These are phyloP conservation scores for Ptychoptera albimana DNA, from an alignment of 2,888 invertebrate species.

Conservation along the genomic window DNA sequence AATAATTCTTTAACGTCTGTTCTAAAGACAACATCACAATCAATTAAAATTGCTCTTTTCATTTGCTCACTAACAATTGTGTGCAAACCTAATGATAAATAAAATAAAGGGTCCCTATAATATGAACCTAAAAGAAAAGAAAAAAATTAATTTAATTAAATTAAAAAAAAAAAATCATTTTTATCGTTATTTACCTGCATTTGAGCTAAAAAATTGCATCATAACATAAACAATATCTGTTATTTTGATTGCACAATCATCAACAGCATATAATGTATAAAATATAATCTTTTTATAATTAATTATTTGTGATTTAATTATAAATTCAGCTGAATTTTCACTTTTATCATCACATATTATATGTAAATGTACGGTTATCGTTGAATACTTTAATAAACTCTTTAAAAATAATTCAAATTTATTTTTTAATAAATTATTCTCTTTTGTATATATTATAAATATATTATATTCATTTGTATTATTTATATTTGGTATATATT, in stretches of 20 bases:
- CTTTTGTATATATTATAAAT: conserved; percentile 27
- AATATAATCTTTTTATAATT: conserved; percentile 30
- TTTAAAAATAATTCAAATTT: conserved; percentile 27
- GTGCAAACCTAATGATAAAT: conserved; percentile 56
- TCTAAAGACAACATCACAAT: conserved; percentile 61
- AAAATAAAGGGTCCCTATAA: conserved; percentile 65
- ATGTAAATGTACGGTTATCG: conserved; percentile 38
- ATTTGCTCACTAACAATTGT: conserved; percentile 45
- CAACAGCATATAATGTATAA: conserved; percentile 43
- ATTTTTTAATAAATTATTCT: conserved; percentile 25
- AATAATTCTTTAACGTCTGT: conserved; percentile 49
- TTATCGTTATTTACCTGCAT: conserved; percentile 44
- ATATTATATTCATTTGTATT: conserved; percentile 22
- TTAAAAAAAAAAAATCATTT: neutral
- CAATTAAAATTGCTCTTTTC: conserved; percentile 49
- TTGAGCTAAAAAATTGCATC: conserved; percentile 54
- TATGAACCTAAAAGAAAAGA: conserved; percentile 39
- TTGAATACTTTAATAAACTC: conserved; percentile 24
- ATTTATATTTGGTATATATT: conserved; percentile 11
- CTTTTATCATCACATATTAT: conserved; percentile 45
- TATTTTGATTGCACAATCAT: conserved; percentile 39
- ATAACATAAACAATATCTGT: conserved; percentile 46
- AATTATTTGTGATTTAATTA: conserved; percentile 29
- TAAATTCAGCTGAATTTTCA: conserved; percentile 34
- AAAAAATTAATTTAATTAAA: conserved; percentile 16